Evolutionary conservation across 1,140 invertebrate genomes (phyloP), one percentile per base, ranked within the genome.

Genomic region (Antheraea pernyi): DNA sequence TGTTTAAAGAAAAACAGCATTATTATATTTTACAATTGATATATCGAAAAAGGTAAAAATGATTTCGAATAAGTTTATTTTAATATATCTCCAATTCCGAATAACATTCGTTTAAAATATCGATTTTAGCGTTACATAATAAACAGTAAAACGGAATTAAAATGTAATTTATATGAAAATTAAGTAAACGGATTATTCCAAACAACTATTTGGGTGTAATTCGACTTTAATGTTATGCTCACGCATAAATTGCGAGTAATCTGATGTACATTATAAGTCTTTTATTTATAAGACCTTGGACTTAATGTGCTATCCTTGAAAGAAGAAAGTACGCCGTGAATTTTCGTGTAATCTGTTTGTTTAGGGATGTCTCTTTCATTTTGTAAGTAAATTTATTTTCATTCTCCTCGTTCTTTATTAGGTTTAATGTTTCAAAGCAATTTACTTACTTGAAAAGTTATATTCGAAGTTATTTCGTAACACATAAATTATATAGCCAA

Each of bases 241-340:
- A 53, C 46, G 11, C 46, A 53, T 30, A 61, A 22, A 22, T 9
- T 22, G 2, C 13, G 36, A 61, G 19, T 30, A 61, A 61, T 36
- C 19, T 61, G 60, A 30, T 22, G 19, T 61, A 61, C 19, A 53
- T 53, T 61, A 61, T 11, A 61, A 61, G 60, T 30, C 30, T 61
- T 30, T 30, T 53, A 53, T 11, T 53, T 16, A 13, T 16, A 53
- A 53, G 46, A 53, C 37, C 64, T 53, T 72, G 64, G 68, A 59
- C 71, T 72, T 77, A 72, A 77, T 77, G 46, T 66, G 58, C 69
- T 69, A 70, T 77, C 69, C 66, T 69, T 65, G 39, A 10, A 65
- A 46, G 39, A 39, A 64, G 39, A 39, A 64, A 64, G 42, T 65
- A 53, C 39, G 37, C 19, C 37, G 19, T 53, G 37, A 65, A 65